These are phyloP conservation scores for Galeopterus variegatus DNA, from an alignment of 2,113 vertebrate genomes.

Conservation along the genomic window DNA sequence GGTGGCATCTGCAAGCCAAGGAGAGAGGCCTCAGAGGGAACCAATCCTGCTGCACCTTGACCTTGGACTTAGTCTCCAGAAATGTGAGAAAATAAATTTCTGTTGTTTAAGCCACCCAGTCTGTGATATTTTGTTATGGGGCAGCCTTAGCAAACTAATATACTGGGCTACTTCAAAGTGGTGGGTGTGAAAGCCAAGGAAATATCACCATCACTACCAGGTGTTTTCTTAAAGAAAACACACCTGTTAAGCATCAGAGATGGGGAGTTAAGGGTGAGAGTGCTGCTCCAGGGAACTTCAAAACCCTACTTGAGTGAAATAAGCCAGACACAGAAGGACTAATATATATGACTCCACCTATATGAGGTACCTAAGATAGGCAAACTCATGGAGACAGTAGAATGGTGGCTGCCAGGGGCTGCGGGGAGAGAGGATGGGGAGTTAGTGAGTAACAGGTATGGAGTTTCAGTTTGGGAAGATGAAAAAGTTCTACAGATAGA, in stretches of 20 bases:
- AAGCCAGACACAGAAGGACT: not conserved
- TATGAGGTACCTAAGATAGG: not conserved
- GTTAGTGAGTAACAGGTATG: rapidly evolving
- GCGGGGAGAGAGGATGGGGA: not conserved
- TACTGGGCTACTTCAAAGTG: not conserved
- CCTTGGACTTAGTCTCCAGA: no score
- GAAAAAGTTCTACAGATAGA: not conserved
- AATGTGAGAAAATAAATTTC: no score
- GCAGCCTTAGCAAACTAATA: not conserved
- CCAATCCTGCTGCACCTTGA: no score
- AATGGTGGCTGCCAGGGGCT: not conserved
- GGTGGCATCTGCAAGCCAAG: no score
- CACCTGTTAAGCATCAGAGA: not conserved
- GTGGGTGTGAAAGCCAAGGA: not conserved
- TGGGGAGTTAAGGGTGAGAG: not conserved
- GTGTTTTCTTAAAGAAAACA: not conserved
- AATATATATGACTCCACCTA: not conserved
- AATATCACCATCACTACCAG: not conserved
- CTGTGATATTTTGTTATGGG: not conserved
- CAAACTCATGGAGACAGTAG: not conserved
- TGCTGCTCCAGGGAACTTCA: not conserved
- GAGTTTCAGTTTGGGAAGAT: not conserved
- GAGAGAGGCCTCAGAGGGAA: no score
- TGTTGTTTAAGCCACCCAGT: no score
- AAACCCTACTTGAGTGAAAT: not conserved